Evolutionary conservation across 2,113 vertebrate genomes (phyloP).

Genomic region (Pollachius pollachius): DNA sequence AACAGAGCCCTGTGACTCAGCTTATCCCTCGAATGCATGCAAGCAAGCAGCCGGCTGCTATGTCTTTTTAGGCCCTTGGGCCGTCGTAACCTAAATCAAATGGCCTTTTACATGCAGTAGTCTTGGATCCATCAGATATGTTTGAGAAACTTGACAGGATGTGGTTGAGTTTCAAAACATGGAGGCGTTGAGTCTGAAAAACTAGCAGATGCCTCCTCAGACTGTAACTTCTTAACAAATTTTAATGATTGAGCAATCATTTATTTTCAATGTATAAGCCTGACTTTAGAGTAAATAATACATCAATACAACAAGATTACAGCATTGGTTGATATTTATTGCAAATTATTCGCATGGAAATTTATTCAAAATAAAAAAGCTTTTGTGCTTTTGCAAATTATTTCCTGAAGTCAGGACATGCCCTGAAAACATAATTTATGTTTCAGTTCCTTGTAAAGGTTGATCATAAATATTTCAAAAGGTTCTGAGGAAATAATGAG

Average conservation of each 20-base stretch:
- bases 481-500: background rate
- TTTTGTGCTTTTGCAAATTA: no score
- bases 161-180: conserved; percentile 62
- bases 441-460: conserved; percentile 15
- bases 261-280: no score
- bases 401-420: no score
- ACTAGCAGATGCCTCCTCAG: conserved; percentile 16
- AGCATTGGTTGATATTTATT: no score
- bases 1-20: conserved; percentile 45
- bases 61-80: background rate
- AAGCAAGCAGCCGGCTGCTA: conserved; percentile 8
- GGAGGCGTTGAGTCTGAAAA: conserved; percentile 33
- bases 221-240: conserved; percentile 3
- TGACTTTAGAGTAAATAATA: no score
- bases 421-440: background rate
- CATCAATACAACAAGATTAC: no score
- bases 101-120: conserved; percentile 25
- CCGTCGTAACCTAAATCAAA: conserved; percentile 9
- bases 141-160: conserved; percentile 56
- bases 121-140: conserved; percentile 34
- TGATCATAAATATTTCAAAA: background rate
- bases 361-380: no score
- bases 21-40: conserved; percentile 49
- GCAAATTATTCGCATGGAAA: no score
- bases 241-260: background rate